Evolutionary conservation across 2,113 vertebrate genomes (phyloP), one percentile per base, ranked within the genome.

Genomic region (Hiodon tergisus): DNA sequence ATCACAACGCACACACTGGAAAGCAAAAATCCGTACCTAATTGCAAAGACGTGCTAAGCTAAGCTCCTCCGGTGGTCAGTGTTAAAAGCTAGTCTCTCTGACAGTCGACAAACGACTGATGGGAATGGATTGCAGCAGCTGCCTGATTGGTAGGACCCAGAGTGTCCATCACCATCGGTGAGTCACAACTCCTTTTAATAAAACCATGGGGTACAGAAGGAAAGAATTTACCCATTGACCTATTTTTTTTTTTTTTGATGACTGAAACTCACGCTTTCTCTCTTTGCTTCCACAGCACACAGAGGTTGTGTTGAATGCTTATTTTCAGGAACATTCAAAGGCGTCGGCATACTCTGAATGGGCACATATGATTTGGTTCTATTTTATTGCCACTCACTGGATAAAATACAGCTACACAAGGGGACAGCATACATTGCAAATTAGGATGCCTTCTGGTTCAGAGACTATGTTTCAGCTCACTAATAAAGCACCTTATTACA

Each of bases 261-360:
- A 7, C 16, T 31, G 16, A 9, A 17, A 17, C 5, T n/a, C 17
- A 4, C 3, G 52, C 1, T 11, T 47, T 67, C 67, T 74, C 53
- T 57, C 53, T 58, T 63, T n/a, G 14, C 11, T 57, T 47, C 17
- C 70, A 50, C 57, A 14, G 57, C 58, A 4, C 70, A 71, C 70
- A 6, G 70, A 31, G 14, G 10, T 13, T 51, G 5, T 50, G 47
- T 8, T 63, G 47, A 31, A 50, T 60, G 58, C 31, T 67, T 16
- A 13, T 52, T 68, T 55, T 13, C 72, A 74, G 17, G 31, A 63
- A 60, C 50, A n/a, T 53, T 62, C 51, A 51, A n/a, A 63, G 9
- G 53, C 52, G 67, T 57, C 67, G 54, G 50, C 62, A 74, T 74
- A 55, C 7, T 17, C 52, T 55, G 72, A 71, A 59, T 71, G 70